A percentile compares a stretch with the other conserved stretches of the same genome.
Evolutionary conservation across 2,113 vertebrate species (phyloP).

Genomic region (Danio rerio): DNA sequence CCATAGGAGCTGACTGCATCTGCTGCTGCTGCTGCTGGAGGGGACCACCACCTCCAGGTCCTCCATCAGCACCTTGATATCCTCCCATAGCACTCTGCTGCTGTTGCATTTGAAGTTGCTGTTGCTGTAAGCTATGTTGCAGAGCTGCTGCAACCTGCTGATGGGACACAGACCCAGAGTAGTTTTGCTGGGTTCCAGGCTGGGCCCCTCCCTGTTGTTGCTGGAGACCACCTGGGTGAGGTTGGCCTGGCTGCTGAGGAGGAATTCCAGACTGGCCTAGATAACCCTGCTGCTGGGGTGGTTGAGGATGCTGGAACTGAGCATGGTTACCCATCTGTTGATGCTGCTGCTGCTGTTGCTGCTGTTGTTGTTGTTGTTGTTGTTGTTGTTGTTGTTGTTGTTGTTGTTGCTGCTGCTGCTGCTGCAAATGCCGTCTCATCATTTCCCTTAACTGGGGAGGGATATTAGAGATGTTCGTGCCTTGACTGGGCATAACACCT

Average conservation of each 20-base stretch:
- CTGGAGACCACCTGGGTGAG: slow-evolving; percentile 66
- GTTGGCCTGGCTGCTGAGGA: slow-evolving; percentile 79
- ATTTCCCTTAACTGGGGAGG: slow-evolving; percentile 87
- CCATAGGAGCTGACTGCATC: slow-evolving; percentile 64
- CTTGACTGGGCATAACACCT: slow-evolving; percentile 84
- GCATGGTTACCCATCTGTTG: slow-evolving; percentile 88
- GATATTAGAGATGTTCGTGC: slow-evolving; percentile 76
- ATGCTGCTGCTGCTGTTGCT: slow-evolving; percentile 74
- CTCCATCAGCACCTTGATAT: slow-evolving; percentile 70
- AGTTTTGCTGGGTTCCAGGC: slow-evolving; percentile 76
- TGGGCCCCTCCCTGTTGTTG: slow-evolving; percentile 70
- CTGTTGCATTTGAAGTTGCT: slow-evolving; percentile 67
- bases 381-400: slow-evolving; percentile 76
- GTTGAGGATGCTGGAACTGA: slow-evolving; percentile 87
- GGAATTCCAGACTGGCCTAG: slow-evolving; percentile 87
- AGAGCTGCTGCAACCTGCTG: slow-evolving; percentile 71
- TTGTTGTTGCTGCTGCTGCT: slow-evolving; percentile 69
- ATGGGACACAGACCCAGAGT: slow-evolving; percentile 69
- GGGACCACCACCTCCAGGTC: slow-evolving; percentile 73
- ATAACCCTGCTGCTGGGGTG: slow-evolving; percentile 85
- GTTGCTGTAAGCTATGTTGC: slow-evolving; percentile 74
- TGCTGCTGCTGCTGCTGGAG: slow-evolving; percentile 80
- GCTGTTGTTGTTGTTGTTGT: slow-evolving; percentile 72
- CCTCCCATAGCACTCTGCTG: slow-evolving; percentile 74
- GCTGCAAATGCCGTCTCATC: slow-evolving; percentile 83